These are phyloP conservation scores for Halcyon smyrnensis DNA, from an alignment of 2,797 vertebrate genomes.

Conservation along the genomic window DNA sequence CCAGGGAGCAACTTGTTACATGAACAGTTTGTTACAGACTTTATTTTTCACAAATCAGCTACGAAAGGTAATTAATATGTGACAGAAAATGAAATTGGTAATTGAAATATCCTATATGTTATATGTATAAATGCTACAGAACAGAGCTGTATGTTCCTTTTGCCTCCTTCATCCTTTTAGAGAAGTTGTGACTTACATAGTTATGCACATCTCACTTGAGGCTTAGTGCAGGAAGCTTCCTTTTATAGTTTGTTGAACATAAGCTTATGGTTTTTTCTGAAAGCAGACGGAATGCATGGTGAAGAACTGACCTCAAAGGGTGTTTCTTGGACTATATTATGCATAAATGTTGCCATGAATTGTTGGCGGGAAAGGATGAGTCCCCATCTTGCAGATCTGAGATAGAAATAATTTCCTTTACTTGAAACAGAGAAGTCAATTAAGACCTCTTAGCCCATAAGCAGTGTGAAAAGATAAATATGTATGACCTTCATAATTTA, in stretches of 20 bases:
- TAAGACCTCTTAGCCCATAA: background rate
- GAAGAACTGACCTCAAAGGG: background rate
- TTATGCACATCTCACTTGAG: background rate
- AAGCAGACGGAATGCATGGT: background rate
- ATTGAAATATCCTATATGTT: background rate
- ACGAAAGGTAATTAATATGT: slow-evolving; percentile 84
- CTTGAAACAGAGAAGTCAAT: background rate
- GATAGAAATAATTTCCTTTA: background rate
- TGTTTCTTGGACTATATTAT: background rate
- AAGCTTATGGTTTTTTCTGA: background rate
- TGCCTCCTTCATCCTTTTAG: background rate
- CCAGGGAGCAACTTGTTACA: slow-evolving; percentile 99
- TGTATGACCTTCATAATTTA: background rate
- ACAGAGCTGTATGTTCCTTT: background rate
- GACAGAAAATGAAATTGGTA: background rate
- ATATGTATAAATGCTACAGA: background rate
- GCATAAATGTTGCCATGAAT: background rate
- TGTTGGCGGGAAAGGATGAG: background rate
- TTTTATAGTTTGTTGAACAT: background rate
- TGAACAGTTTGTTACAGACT: slow-evolving; percentile 99
- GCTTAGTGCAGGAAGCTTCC: background rate
- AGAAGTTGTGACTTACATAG: background rate
- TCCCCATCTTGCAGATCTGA: background rate
- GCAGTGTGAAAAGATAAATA: background rate
- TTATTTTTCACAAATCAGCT: slow-evolving; percentile 99